phyloP scores from a whole-genome alignment of 2,888 invertebrate species.

The Crioceris asparagi region DNA sequence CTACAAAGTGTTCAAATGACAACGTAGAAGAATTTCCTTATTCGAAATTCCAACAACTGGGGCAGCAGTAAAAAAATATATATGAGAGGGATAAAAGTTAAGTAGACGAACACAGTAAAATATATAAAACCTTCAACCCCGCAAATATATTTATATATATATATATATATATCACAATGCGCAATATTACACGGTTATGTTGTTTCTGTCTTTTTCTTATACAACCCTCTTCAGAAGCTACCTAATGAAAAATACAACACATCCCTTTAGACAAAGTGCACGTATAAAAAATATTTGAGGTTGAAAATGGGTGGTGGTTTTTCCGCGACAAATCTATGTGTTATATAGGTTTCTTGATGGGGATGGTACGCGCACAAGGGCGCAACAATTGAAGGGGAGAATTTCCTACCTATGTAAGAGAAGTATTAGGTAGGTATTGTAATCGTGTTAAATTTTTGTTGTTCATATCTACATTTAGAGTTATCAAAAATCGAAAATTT shows the following conservation, averaged over 20 bases:
- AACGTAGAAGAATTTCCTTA: background rate
- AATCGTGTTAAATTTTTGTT: no score
- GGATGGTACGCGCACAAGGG: constrained; percentile 10
- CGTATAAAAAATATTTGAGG: constrained; percentile 37
- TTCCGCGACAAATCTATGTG: constrained; percentile 27
- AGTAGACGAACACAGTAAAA: constrained; percentile 8
- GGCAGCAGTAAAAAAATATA: constrained; percentile 6
- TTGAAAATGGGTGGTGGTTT: constrained; percentile 33
- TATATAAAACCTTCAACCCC: constrained; percentile 15
- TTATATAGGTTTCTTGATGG: constrained; percentile 14
- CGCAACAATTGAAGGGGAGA: no score
- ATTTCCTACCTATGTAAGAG: no score
- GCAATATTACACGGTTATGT: no score
- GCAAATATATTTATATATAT: no score
- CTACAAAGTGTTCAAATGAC: constrained; percentile 1
- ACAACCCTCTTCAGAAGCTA: no score
- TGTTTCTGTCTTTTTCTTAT: no score
- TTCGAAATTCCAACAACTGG: no score
- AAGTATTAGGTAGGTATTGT: no score
- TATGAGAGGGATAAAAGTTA: constrained; percentile 10
- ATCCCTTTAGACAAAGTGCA: constrained; percentile 36
- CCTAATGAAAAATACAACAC: constrained; percentile 28
- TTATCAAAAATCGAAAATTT: no score
- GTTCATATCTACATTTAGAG: no score
- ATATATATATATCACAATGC: no score